Percentiles rank a stretch among this genome's conserved stretches.
Evolutionary conservation across 1,140 invertebrate genomes (phyloP).

Genomic region (Cydia strobilella): DNA sequence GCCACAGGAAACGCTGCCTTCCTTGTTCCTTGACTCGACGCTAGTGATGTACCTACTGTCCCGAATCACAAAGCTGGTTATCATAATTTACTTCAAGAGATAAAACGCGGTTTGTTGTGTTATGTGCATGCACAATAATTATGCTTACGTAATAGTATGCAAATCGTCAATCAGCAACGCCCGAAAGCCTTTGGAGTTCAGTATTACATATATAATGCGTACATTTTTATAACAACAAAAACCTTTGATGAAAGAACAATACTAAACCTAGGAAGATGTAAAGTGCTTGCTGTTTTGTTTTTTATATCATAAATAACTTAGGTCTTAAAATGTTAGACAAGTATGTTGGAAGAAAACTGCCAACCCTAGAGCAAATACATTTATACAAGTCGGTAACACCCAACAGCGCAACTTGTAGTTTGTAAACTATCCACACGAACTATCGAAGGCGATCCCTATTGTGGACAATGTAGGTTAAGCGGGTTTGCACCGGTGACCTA

Average conservation of each 20-base stretch:
- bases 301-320: too few species aligned
- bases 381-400: neutral
- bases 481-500: constrained; percentile 29
- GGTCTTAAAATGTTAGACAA: too few species aligned
- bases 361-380: neutral
- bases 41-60: too few species aligned
- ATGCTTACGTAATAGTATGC: neutral
- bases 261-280: too few species aligned
- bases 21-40: too few species aligned
- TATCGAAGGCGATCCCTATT: neutral
- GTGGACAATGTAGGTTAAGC: constrained; percentile 13
- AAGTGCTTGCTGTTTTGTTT: too few species aligned
- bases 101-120: too few species aligned
- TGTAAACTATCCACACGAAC: constrained; percentile 1
- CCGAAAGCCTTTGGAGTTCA: neutral
- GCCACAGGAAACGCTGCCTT: too few species aligned
- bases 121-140: neutral
- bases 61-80: too few species aligned
- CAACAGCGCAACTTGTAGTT: neutral
- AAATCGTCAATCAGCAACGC: neutral
- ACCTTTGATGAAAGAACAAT: too few species aligned
- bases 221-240: neutral
- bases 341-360: too few species aligned
- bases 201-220: neutral
- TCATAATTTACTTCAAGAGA: neutral